phyloP scores from a whole-genome alignment of 2,888 invertebrate species.

The Alcis repandata region DNA sequence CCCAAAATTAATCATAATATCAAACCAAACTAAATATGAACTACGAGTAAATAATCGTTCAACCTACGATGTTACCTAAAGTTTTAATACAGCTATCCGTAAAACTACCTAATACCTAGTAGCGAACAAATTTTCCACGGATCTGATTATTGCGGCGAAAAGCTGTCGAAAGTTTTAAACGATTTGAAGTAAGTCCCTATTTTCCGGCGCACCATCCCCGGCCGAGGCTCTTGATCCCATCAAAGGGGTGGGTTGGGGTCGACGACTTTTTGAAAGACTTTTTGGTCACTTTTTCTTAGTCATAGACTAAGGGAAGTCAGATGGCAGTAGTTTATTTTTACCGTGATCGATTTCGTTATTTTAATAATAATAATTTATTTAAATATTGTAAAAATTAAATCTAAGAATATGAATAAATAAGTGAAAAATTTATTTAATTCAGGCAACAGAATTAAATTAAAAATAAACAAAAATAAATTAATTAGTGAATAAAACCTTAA shows the following conservation, averaged over 20 bases:
- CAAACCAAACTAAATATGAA: no score
- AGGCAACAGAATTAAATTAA: no score
- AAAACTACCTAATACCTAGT: slow-evolving; percentile 1
- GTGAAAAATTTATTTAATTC: no score
- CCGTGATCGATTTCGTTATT: no score
- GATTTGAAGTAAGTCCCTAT: slow-evolving; percentile 29
- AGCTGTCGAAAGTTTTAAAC: slow-evolving; percentile 28
- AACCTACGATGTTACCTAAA: no score
- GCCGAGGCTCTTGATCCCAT: slow-evolving; percentile 23
- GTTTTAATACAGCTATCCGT: not conserved
- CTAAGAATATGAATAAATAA: no score
- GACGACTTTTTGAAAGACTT: slow-evolving; percentile 22
- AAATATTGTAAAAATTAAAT: no score
- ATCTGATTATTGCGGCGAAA: slow-evolving; percentile 13
- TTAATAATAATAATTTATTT: no score
- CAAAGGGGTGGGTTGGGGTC: slow-evolving; percentile 39
- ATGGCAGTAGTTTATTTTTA: not conserved
- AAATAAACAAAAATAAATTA: no score
- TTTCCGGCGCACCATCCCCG: slow-evolving; percentile 25
- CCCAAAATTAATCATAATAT: no score
- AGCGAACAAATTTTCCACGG: slow-evolving; percentile 4
- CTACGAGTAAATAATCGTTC: no score
- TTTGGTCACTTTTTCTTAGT: not conserved
- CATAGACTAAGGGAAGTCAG: not conserved
- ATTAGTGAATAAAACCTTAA: no score